These are phyloP conservation scores for Anas georgica DNA, from an alignment of 2,797 vertebrate genomes.

Conservation along the genomic window DNA sequence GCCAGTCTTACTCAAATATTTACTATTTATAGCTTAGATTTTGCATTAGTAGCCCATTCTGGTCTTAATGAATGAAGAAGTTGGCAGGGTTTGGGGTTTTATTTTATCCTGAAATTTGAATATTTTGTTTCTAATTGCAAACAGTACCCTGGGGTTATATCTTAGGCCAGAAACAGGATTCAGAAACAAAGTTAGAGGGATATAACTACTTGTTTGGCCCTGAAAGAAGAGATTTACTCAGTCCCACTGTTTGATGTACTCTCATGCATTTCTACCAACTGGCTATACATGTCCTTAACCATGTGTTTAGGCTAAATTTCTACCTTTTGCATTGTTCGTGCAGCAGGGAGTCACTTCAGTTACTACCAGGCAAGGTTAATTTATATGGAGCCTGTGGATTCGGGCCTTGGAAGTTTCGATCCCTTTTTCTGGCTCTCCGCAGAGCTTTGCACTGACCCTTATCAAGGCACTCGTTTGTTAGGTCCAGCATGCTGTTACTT, in stretches of 20 bases:
- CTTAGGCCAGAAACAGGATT: background rate
- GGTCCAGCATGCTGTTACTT: background rate
- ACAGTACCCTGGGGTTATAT: background rate
- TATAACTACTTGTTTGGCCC: background rate
- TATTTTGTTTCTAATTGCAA: background rate
- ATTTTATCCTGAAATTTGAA: background rate
- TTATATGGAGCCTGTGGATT: background rate
- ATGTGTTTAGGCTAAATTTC: background rate
- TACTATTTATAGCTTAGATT: background rate
- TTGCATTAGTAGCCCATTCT: background rate
- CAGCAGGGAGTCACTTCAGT: background rate
- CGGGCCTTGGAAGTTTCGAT: background rate
- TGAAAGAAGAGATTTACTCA: background rate
- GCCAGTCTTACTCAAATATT: background rate
- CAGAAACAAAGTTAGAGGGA: background rate
- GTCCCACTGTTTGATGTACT: background rate
- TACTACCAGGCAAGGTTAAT: background rate
- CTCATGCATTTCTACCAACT: background rate
- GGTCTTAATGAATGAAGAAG: background rate
- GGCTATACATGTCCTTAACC: fast-evolving
- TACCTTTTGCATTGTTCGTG: background rate
- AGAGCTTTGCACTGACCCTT: background rate
- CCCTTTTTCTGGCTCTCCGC: background rate
- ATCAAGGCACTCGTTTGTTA: background rate
- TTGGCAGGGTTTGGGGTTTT: background rate